These are phyloP conservation scores for Microctenopoma stevenorrisi DNA, from an alignment of 2,797 vertebrate genomes.

Conservation along the genomic window DNA sequence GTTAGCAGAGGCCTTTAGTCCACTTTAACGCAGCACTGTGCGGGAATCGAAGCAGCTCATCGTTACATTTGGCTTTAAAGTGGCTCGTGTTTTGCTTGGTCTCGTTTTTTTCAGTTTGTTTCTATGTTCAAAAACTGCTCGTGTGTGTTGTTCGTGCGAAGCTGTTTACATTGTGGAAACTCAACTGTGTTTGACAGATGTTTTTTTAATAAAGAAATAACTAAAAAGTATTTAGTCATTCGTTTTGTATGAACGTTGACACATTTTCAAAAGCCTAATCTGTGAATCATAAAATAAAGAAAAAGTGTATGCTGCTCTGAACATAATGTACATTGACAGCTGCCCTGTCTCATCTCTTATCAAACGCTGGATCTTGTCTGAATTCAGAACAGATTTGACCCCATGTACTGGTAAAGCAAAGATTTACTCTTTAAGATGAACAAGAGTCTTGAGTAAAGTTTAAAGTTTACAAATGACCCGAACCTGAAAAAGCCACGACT, in stretches of 20 bases:
- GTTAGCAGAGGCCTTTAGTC: conserved; percentile 23
- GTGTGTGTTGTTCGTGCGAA: conserved; percentile 63
- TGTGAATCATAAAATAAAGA: no score
- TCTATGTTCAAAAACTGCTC: conserved; percentile 51
- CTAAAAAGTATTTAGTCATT: conserved; percentile 25
- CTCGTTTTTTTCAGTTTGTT: conserved; percentile 32
- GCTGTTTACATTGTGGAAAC: conserved; percentile 76
- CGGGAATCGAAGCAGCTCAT: conserved; percentile 13
- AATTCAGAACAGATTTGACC: conserved; percentile 28
- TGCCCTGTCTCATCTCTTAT: conserved; percentile 2
- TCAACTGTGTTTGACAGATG: conserved; percentile 55
- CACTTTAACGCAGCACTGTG: conserved; percentile 1
- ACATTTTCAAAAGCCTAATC: no score
- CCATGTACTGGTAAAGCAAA: no score
- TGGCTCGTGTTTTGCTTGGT: conserved; percentile 29
- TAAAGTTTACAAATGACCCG: background rate
- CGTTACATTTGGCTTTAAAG: conserved; percentile 56
- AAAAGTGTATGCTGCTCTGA: no score
- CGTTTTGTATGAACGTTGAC: background rate
- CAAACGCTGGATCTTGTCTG: conserved; percentile 13
- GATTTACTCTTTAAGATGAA: no score
- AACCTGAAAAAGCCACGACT: no score
- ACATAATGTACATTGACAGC: background rate
- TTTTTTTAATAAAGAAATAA: conserved; percentile 72
- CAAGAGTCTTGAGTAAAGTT: background rate